Conservation (phyloP, 2,797 vertebrate genomes). For the Eremophila alpestris region DNA sequence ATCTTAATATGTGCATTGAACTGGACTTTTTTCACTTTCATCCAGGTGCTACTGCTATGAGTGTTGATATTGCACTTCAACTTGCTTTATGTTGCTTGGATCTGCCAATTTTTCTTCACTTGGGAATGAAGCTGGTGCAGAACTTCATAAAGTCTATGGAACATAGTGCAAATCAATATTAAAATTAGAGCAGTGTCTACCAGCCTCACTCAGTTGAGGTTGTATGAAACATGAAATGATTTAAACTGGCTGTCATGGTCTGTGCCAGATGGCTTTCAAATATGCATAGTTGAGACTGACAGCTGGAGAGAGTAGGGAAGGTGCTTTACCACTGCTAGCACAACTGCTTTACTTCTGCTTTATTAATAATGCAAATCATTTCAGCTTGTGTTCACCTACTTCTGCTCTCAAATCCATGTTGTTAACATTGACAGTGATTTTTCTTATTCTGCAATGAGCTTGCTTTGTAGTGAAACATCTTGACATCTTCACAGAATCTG, state of each 20-base stretch:
- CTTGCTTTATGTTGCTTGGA: not conserved
- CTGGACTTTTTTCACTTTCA: not conserved
- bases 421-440: not conserved
- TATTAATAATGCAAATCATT: not conserved
- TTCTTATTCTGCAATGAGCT: not conserved
- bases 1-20: not conserved
- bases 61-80: not conserved
- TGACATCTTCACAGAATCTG: not conserved
- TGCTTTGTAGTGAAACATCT: not conserved
- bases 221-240: constrained; percentile 12
- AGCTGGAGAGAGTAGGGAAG: not conserved
- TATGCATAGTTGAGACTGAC: not conserved
- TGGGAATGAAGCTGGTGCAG: not conserved
- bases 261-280: not conserved
- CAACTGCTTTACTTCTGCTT: constrained; percentile 16
- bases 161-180: not conserved
- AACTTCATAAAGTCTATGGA: not conserved
- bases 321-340: not conserved
- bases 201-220: not conserved
- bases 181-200: not conserved
- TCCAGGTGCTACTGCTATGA: not conserved
- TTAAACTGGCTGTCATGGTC: not conserved
- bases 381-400: not conserved
- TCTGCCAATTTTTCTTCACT: not conserved
- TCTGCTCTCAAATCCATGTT: not conserved